A percentile compares a stretch with the other conserved stretches of the same genome.
phyloP scores from a whole-genome alignment of 2,888 invertebrate species.

The Xanthorhoe designata region DNA sequence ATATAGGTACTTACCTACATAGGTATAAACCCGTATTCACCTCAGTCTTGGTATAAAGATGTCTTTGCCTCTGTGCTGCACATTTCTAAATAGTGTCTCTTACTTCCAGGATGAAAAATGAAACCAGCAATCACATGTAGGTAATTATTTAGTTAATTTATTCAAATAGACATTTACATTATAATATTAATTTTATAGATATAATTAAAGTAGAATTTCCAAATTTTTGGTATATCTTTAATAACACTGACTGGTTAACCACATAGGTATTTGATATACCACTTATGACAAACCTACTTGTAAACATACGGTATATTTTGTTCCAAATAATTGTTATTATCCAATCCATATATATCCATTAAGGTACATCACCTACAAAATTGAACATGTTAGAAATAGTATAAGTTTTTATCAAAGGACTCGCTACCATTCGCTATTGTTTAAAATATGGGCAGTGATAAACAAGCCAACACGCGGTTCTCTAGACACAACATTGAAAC shows the following conservation, averaged over 20 bases:
- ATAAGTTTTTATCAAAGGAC: slow-evolving; percentile 82
- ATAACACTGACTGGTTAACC: slow-evolving; percentile 81
- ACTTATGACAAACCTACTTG: slow-evolving; percentile 62
- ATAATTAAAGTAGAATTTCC: slow-evolving; percentile 79
- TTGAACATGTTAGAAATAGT: slow-evolving; percentile 83
- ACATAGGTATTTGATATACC: slow-evolving; percentile 55
- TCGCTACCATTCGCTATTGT: slow-evolving; percentile 72
- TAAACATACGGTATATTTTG: slow-evolving; percentile 73
- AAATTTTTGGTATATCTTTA: slow-evolving; percentile 80
- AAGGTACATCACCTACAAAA: slow-evolving; percentile 78
- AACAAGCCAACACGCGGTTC: slow-evolving; percentile 71
- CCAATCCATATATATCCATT: too few species aligned
- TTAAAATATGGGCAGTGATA: slow-evolving; percentile 82
- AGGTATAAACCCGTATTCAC: too few species aligned
- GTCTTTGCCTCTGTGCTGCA: too few species aligned
- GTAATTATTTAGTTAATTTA: slow-evolving; percentile 77
- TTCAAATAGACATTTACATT: slow-evolving; percentile 84
- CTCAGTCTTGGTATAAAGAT: too few species aligned
- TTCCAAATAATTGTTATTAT: slow-evolving; percentile 78
- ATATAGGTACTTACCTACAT: too few species aligned
- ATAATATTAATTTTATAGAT: slow-evolving; percentile 53
- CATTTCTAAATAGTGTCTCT: not conserved
- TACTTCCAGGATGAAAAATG: slow-evolving; percentile 49
- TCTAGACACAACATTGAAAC: slow-evolving; percentile 50
- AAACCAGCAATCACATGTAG: slow-evolving; percentile 73